These are phyloP conservation scores for Corticium candelabrum DNA, from an alignment of 37 sponge, comb jelly and placozoan species.

Conservation along the genomic window DNA sequence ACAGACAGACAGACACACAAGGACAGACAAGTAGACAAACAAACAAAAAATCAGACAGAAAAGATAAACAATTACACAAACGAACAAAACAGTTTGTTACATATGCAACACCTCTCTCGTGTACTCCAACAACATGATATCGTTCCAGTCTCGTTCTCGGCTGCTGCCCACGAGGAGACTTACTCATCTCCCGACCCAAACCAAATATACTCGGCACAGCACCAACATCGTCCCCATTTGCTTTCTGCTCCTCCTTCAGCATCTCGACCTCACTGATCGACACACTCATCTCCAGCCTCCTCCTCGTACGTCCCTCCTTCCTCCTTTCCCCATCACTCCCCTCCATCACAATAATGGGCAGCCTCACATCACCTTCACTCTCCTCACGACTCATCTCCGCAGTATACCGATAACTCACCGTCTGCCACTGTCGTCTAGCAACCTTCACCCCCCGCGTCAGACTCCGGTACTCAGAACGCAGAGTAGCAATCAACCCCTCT, in stretches of 20 bases:
- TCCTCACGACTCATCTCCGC: conserved; percentile 1
- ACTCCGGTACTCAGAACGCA: conserved; percentile 22
- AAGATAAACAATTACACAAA: too few species aligned
- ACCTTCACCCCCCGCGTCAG: conserved; percentile 31
- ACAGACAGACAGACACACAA: too few species aligned
- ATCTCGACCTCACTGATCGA: neutral
- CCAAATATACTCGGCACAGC: neutral
- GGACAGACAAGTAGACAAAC: too few species aligned
- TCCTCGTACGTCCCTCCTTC: conserved; percentile 26
- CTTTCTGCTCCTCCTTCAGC: neutral
- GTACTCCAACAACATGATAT: too few species aligned
- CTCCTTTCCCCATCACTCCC: too few species aligned
- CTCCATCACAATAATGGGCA: too few species aligned
- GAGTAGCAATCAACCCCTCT: conserved; percentile 20
- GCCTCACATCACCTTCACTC: conserved; percentile 18
- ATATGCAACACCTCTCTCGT: too few species aligned
- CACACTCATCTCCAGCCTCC: neutral
- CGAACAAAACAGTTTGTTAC: too few species aligned
- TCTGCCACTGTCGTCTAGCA: conserved; percentile 81
- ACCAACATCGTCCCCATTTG: neutral
- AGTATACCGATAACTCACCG: conserved; percentile 43
- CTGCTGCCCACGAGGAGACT: neutral
- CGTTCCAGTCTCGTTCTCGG: neutral
- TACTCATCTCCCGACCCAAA: neutral
- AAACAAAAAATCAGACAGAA: too few species aligned